Conservation (phyloP, 2,113 vertebrate genomes). For the Perognathus longimembris region DNA sequence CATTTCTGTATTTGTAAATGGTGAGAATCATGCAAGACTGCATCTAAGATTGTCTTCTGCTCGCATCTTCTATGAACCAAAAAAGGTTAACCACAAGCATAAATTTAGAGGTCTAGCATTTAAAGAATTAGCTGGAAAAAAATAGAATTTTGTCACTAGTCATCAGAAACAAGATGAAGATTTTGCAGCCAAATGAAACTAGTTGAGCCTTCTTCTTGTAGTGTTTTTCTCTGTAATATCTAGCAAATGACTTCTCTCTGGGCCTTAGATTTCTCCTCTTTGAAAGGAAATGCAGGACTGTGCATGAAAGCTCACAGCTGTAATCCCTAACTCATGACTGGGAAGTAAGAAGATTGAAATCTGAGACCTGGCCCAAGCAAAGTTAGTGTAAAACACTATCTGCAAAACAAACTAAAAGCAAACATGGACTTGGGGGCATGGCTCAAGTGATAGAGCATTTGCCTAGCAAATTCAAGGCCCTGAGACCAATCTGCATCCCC, state of each 20-base stretch:
- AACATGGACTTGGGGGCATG: too few species aligned
- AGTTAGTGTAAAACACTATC: too few species aligned
- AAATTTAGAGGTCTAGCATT: not conserved
- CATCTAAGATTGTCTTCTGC: conserved; percentile 22
- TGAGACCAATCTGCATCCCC: too few species aligned
- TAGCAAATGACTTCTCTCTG: not conserved
- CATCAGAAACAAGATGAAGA: not conserved
- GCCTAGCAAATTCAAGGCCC: too few species aligned
- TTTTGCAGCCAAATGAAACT: not conserved
- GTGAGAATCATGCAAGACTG: not conserved
- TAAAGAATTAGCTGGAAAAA: not conserved
- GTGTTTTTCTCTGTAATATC: not conserved
- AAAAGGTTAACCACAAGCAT: not conserved
- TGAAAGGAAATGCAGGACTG: conserved; percentile 7
- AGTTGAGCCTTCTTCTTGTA: not conserved
- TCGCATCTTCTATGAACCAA: not conserved
- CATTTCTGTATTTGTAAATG: conserved; percentile 33
- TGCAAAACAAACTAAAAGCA: too few species aligned
- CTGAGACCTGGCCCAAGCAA: too few species aligned
- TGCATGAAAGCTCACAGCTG: too few species aligned
- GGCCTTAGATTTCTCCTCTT: not conserved
- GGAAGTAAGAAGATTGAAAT: too few species aligned
- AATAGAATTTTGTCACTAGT: not conserved
- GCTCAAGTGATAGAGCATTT: too few species aligned
- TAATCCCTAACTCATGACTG: too few species aligned